Evolutionary conservation across 1,140 invertebrate genomes (phyloP).

Genomic region (Drosophila nasuta): DNA sequence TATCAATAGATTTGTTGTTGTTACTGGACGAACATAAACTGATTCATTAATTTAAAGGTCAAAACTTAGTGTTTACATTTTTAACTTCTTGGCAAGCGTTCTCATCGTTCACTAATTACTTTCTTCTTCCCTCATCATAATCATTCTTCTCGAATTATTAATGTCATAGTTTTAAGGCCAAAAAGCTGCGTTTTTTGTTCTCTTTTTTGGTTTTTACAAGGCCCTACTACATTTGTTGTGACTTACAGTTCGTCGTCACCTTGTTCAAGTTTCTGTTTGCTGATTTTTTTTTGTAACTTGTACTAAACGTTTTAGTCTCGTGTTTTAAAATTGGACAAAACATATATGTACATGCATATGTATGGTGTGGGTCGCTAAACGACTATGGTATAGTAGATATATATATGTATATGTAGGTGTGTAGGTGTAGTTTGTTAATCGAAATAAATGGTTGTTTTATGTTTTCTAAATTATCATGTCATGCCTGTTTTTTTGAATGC

Average conservation of each 20-base stretch:
- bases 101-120: constrained; percentile 42
- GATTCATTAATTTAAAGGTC: constrained; percentile 64
- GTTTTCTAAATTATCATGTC: constrained; percentile 38
- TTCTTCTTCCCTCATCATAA: constrained; percentile 12
- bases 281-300: constrained; percentile 48
- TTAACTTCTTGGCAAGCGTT: constrained; percentile 73
- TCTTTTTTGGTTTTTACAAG: constrained; percentile 38
- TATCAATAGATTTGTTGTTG: constrained; percentile 5
- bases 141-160: constrained; percentile 23
- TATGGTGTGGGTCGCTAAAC: constrained; percentile 36
- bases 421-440: constrained; percentile 44
- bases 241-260: constrained; percentile 38
- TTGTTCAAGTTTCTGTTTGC: constrained; percentile 40
- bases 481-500: constrained; percentile 48
- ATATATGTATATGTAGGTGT: constrained; percentile 11
- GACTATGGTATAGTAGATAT: constrained; percentile 32
- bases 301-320: constrained; percentile 63
- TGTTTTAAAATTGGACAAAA: constrained; percentile 70
- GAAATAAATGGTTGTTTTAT: constrained; percentile 46
- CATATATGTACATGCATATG: constrained; percentile 52
- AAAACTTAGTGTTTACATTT: constrained; percentile 60
- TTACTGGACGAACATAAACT: constrained; percentile 69
- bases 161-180: constrained; percentile 63
- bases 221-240: constrained; percentile 57
- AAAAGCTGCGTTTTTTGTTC: constrained; percentile 32